Conservation (phyloP, 2,797 vertebrate species). For the Smutsia gigantea region DNA sequence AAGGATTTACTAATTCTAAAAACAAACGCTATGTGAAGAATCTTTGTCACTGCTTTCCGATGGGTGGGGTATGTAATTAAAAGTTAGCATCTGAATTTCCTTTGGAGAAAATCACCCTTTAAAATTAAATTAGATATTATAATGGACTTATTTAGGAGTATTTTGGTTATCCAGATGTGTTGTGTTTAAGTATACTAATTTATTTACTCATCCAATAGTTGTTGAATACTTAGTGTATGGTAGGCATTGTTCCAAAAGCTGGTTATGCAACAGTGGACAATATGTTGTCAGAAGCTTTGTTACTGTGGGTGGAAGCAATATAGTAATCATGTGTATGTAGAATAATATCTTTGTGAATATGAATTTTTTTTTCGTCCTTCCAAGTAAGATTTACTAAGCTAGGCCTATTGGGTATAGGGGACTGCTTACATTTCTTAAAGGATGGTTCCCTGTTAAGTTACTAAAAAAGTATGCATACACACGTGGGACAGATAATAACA, state of each 20-base stretch:
- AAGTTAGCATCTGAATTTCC: background rate
- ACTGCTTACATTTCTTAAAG: background rate
- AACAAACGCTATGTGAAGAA: background rate
- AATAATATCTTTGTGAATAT: background rate
- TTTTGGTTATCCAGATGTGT: background rate
- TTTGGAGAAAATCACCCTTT: background rate
- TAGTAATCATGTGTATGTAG: background rate
- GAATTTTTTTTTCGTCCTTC: background rate
- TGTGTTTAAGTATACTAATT: background rate
- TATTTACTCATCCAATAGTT: background rate
- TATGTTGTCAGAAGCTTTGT: background rate
- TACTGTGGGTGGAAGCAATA: background rate
- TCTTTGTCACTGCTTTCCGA: constrained; percentile 11
- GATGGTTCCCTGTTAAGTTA: background rate
- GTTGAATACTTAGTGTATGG: background rate
- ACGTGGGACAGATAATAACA: background rate
- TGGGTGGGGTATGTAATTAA: background rate
- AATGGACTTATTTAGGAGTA: background rate
- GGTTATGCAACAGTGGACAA: background rate
- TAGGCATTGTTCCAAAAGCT: background rate
- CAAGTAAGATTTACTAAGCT: background rate
- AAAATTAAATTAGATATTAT: background rate
- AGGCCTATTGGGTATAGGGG: background rate
- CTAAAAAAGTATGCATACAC: background rate
- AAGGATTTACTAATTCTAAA: constrained; percentile 18